Evolutionary conservation across 1,140 invertebrate genomes (phyloP).

Genomic region (Papilio dardanus): DNA sequence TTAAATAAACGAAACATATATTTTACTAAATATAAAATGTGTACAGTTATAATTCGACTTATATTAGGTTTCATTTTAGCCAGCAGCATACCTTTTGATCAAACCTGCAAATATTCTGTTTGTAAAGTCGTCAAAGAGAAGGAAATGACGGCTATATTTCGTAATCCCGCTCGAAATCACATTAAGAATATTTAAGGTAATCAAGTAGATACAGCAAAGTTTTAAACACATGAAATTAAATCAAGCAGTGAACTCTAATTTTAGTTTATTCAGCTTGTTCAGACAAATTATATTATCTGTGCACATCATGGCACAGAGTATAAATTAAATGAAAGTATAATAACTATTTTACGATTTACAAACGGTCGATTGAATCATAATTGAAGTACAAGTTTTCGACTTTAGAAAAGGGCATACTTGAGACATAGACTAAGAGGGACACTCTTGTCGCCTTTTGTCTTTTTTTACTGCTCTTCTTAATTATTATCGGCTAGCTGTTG

Average conservation of each 20-base stretch:
- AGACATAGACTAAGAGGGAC: background rate
- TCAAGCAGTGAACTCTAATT: background rate
- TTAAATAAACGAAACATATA: too few relatives aligned
- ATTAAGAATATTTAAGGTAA: background rate
- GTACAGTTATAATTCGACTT: background rate
- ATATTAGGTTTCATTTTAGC: background rate
- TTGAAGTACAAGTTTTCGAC: background rate
- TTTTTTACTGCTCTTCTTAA: too few relatives aligned
- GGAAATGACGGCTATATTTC: background rate
- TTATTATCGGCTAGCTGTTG: too few relatives aligned
- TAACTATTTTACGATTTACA: background rate
- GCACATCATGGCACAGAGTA: background rate
- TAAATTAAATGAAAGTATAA: background rate
- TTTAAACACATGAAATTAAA: background rate
- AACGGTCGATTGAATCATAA: background rate
- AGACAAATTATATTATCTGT: background rate
- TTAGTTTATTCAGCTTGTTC: background rate
- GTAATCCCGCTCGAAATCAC: background rate
- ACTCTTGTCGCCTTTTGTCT: background rate
- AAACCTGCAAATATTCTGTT: conserved; percentile 18
- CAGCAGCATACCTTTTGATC: background rate
- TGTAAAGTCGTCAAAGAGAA: conserved; percentile 1
- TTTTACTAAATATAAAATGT: background rate
- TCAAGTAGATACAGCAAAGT: background rate
- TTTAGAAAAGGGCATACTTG: background rate